These are phyloP conservation scores for Progne subis DNA, from an alignment of 2,113 vertebrate genomes.

Conservation along the genomic window DNA sequence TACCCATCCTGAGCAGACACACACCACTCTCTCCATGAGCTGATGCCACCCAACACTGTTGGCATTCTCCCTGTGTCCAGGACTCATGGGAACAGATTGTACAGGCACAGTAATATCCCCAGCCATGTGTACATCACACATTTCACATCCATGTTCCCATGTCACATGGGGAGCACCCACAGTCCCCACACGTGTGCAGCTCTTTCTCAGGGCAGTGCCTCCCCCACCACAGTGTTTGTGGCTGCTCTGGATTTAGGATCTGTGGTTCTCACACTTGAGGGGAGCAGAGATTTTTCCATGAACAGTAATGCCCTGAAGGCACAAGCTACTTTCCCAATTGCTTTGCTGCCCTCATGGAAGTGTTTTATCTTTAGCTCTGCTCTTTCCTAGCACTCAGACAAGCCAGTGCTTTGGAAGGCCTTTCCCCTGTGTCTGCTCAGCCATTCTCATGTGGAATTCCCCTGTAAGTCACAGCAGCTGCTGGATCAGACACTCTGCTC, in stretches of 20 bases:
- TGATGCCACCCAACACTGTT: neutral
- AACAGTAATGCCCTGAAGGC: neutral
- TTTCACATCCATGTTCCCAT: neutral
- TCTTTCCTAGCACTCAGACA: neutral
- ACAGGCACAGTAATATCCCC: neutral
- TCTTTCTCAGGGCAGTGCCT: neutral
- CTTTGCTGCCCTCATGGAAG: neutral
- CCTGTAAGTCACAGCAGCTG: neutral
- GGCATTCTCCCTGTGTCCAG: accelerated
- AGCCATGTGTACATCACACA: accelerated
- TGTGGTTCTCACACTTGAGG: neutral
- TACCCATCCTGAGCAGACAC: accelerated
- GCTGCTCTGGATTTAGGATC: neutral
- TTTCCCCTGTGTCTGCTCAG: neutral
- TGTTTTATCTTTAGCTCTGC: neutral
- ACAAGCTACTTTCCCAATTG: neutral
- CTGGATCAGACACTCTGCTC: neutral
- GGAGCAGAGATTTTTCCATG: neutral
- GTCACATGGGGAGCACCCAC: accelerated
- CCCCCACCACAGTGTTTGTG: neutral
- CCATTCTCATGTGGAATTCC: neutral
- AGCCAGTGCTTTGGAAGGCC: neutral
- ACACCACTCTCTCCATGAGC: accelerated
- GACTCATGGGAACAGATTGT: accelerated
- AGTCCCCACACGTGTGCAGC: accelerated